Evolutionary conservation across 2,113 vertebrate species (phyloP), one percentile per base, ranked within the genome.

Genomic region (Symphodus melops): DNA sequence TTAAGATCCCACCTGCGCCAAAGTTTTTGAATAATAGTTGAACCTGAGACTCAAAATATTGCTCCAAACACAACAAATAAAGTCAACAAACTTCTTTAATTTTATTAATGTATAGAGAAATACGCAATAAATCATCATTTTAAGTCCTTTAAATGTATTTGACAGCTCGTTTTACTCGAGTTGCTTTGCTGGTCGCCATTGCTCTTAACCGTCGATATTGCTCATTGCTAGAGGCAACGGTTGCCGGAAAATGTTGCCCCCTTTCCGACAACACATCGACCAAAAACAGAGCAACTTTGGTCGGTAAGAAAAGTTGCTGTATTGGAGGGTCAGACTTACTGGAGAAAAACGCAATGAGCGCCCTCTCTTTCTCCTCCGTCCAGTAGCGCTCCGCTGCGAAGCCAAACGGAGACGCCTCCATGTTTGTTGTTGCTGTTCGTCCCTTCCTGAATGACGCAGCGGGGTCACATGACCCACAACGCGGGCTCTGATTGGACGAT

Each of bases 301-400:
- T 0, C 5, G 3, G 4, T n/a, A 7, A 3, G 1, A 13, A 20
- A 41, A n/a, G 5, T 17, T n/a, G 33, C 5, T 0, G 9, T 0
- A 0, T 0, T 1, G 4, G 14, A 19, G 19, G 9, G 41, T 33
- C 1, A 10, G 36, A 86, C 88, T 83, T 76, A 88, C 90, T 71
- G 68, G 85, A 84, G 72, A 88, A 88, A 39, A 81, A 86, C 1
- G 72, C 60, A 1, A 90, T 88, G 53, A 91, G 85, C 42, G 68
- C 57, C 49, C 77, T 57, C 67, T 90, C 86, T 12, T 88, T 89
- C 44, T 87, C 88, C 76, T 87, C 90, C 20, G 88, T 88, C 88
- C 88, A 91, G 68, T 57, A 66, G 16, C 81, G 25, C 66, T 86
- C 88, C 21, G 70, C 42, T 0, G 66, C 13, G 49, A 76, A 67